Base-by-base conservation (phyloP, 2,797 vertebrate genomes). In the Todus mexicanus region DNA sequence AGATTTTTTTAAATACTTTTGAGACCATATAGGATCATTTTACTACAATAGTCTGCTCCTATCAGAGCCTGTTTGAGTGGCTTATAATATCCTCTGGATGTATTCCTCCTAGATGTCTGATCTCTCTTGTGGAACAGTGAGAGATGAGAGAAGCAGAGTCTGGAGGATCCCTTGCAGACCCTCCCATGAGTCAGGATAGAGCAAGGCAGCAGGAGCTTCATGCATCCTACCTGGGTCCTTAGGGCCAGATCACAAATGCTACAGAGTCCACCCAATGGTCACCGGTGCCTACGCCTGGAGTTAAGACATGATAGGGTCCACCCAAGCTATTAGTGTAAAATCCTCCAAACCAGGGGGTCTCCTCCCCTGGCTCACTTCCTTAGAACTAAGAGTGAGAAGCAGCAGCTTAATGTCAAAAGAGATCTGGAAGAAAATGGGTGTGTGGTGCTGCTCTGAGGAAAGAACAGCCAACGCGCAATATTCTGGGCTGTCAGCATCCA, bases 21-120 rank as follows among this genome's bases (percentile, higher is more conserved):
- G 92, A 91, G 92, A 86, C 84, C 63, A 84, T 70, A 87, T 90
- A 84, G 56, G 84, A 96, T 92, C 60, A 66, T 89, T 95, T 95
- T 84, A 92, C 90, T 94, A 96, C 91, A 95, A 94, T 81, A 74
- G 37, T 59, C 38, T 29, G 45, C 60, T 79, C 89, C 71, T 85
- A n/a, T 84, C 13, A 25, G 75, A 92, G 73, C n/a, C 65, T 69
- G n/a, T 54, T 45, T 86, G 68, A 92, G 69, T 47, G 90, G 33
- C 79, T 96, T 87, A 77, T 87, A 95, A 92, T 88, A 91, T 87
- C 72, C 74, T 84, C 51, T 75, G 86, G 76, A 54, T 42, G 7
- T 83, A 84, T 68, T 90, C 78, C 76, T 74, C 72, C 35, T 63
- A 51, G 85, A 84, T 4, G 0, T 60, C 72, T 93, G 80, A 85